These are phyloP conservation scores for Neogobius melanostomus DNA, from an alignment of 2,113 vertebrate species.

Conservation along the genomic window DNA sequence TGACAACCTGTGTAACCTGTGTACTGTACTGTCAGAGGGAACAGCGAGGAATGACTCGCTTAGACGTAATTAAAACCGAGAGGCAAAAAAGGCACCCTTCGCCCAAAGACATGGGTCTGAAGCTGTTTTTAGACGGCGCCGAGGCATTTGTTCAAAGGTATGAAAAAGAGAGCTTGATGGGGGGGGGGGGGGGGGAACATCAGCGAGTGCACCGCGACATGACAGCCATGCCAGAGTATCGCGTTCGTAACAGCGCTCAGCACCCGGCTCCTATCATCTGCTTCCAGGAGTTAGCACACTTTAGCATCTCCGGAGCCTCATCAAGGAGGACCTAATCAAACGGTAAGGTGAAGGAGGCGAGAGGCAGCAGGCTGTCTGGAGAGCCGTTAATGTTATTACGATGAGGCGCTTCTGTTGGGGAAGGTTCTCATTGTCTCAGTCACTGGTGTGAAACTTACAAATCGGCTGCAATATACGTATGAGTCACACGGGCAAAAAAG, in stretches of 20 bases:
- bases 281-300: conserved; percentile 28
- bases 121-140: conserved; percentile 24
- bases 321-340: conserved; percentile 27
- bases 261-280: conserved; percentile 26
- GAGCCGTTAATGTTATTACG: conserved; percentile 52
- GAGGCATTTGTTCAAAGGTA: conserved; percentile 32
- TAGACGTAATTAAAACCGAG: conserved; percentile 42
- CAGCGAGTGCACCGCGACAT: conserved; percentile 22
- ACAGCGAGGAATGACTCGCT: conserved; percentile 23
- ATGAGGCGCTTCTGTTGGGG: too few species aligned
- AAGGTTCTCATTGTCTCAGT: too few species aligned
- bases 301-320: conserved; percentile 32
- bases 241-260: conserved; percentile 30
- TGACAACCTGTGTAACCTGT: conserved; percentile 33
- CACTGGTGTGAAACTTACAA: too few species aligned
- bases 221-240: conserved; percentile 31
- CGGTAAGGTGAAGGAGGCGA: conserved; percentile 45
- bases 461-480: too few species aligned
- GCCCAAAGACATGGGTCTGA: conserved; percentile 31
- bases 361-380: conserved; percentile 25
- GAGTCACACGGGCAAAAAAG: too few species aligned
- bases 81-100: conserved; percentile 28
- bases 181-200: conserved; percentile 7
- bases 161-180: conserved; percentile 16
- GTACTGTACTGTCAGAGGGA: conserved; percentile 25